These are phyloP conservation scores for Dasypus novemcinctus DNA, from an alignment of 2,113 vertebrate genomes.

Conservation along the genomic window DNA sequence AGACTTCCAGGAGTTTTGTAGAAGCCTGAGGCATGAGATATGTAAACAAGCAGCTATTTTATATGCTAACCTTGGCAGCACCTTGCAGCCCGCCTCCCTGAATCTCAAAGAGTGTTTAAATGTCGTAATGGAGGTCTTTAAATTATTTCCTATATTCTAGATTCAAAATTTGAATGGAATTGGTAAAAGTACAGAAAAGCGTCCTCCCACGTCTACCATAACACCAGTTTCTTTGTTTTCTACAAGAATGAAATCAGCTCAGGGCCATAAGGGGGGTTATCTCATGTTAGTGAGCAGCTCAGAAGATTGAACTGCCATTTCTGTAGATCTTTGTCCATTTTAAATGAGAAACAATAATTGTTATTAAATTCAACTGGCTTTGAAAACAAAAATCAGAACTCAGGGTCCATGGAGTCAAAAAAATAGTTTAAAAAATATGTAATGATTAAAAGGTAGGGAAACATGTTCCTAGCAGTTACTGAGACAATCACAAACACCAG, in stretches of 20 bases:
- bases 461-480: background rate
- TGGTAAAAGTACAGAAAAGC: background rate
- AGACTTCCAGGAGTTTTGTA: background rate
- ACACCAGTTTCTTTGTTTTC: background rate
- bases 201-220: background rate
- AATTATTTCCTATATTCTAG: background rate
- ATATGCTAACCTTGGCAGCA: background rate
- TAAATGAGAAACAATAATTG: background rate
- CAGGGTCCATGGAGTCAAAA: background rate
- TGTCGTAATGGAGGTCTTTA: background rate
- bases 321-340: background rate
- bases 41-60: too few relatives aligned
- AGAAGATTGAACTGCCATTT: background rate
- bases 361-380: background rate
- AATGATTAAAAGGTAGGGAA: background rate
- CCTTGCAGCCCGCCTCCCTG: background rate
- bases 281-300: background rate
- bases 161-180: background rate
- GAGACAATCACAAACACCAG: background rate
- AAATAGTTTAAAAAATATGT: background rate
- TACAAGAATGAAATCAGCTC: background rate
- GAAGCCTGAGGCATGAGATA: background rate
- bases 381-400: background rate
- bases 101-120: too few relatives aligned
- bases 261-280: background rate